Base-by-base conservation (phyloP, 2,888 invertebrate species). In the Drosophila nr. medialis region DNA sequence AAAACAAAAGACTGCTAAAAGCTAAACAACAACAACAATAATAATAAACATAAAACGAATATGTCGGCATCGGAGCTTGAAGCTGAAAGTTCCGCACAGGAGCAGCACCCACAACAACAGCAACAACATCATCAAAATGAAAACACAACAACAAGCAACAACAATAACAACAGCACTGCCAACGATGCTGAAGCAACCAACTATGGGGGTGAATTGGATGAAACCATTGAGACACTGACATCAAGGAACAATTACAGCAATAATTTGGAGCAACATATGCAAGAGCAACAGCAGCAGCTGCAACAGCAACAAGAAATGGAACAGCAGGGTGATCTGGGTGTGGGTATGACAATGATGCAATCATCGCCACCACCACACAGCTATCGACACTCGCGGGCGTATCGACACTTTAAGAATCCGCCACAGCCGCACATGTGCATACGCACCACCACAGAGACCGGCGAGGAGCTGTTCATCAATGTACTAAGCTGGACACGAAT, bases 401-500 rank as follows among this genome's bases (percentile, higher is more conserved):
- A 95, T 91, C 94, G 95, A 63, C 94, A 95, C 86, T 96, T 96
- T 81, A 96, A 95, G 91, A 96, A 96, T 92, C 96, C 96, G 56
- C 96, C 96, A 2, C 96, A 96, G 80, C 96, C 96, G 15, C 96
- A 96, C 92, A 96, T 96, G 96, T 96, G 96, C 92, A 94, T 96
- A 91, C 94, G 94, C 78, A 94, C 94, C 80, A 94, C 94, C 27
- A 92, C 94, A 1, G 94, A 94, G 70, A 75, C 91, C 30, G 93
- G 93, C 21, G 92, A 92, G 67, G 95, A 95, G 85, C 91, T 95
- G 45, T 95, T 93, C 80, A 95, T 96, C 75, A 96, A 96, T 91
- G 96, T 96, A 48, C 91, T 96, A 56, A 96, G 96, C 85, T 96
- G 96, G 96, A 95, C 95, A 80, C 95, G 95, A 91, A 95, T 96